phyloP scores from a whole-genome alignment of 2,113 vertebrate species.

The Phoxinus phoxinus region DNA sequence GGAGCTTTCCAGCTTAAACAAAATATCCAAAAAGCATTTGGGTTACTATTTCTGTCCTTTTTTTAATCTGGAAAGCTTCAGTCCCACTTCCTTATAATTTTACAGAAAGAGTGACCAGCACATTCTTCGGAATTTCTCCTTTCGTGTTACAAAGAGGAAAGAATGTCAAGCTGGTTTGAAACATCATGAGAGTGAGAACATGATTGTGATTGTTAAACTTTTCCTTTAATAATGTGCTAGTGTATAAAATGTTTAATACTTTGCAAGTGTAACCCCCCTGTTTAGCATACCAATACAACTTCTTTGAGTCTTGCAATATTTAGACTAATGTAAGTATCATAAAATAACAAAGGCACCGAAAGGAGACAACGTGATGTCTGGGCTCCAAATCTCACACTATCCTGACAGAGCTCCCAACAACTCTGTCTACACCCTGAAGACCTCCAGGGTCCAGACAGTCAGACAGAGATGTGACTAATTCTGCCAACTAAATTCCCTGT shows the following conservation, averaged over 20 bases:
- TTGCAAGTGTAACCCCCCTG: neutral
- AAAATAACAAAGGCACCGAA: constrained; percentile 60
- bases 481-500: constrained; percentile 4
- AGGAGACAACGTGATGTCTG: constrained; percentile 52
- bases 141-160: neutral
- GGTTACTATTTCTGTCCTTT: neutral
- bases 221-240: neutral
- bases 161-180: neutral
- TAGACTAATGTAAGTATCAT: constrained; percentile 31
- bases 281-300: neutral
- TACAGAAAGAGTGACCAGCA: neutral
- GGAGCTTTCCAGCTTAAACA: neutral
- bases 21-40: neutral
- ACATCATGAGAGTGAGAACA: neutral
- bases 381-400: constrained; percentile 67
- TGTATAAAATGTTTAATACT: constrained; percentile 7
- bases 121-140: neutral
- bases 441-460: constrained; percentile 36
- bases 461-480: constrained; percentile 46
- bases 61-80: neutral
- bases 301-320: constrained; percentile 7
- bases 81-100: neutral
- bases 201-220: neutral
- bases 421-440: constrained; percentile 43
- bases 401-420: constrained; percentile 64